Evolutionary conservation across 2,888 invertebrate genomes (phyloP).

Genomic region (Apamea anceps): DNA sequence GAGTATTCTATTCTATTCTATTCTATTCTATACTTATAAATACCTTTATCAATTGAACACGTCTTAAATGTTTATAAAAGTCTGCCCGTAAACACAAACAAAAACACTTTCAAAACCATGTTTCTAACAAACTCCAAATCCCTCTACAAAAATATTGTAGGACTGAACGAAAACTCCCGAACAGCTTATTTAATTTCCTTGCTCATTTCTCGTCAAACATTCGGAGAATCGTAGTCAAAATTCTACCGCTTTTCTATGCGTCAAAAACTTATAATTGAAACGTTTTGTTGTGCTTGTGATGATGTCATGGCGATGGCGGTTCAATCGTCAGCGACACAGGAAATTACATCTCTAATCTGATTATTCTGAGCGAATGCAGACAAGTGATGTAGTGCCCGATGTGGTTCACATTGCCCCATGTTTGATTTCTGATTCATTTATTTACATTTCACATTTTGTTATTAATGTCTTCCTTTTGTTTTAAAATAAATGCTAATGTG

Average conservation of each 20-base stretch:
- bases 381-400: slow-evolving; percentile 73
- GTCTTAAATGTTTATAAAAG: neutral
- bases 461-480: slow-evolving; percentile 61
- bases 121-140: slow-evolving; percentile 23
- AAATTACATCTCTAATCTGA: slow-evolving; percentile 87
- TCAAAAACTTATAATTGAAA: slow-evolving; percentile 69
- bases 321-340: slow-evolving; percentile 79
- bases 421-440: slow-evolving; percentile 55
- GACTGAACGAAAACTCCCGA: slow-evolving; percentile 33
- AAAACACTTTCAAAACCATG: slow-evolving; percentile 8
- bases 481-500: slow-evolving; percentile 38
- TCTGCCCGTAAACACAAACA: slow-evolving; percentile 12
- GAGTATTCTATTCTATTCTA: too few relatives aligned
- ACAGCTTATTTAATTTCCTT: slow-evolving; percentile 50
- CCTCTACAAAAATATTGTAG: slow-evolving; percentile 10
- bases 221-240: slow-evolving; percentile 18
- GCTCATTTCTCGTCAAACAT: slow-evolving; percentile 30
- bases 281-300: slow-evolving; percentile 63
- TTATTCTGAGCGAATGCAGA: slow-evolving; percentile 81
- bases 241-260: slow-evolving; percentile 20
- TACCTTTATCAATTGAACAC: neutral
- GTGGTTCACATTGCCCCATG: slow-evolving; percentile 44
- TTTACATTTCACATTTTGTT: slow-evolving; percentile 57
- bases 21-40: neutral
- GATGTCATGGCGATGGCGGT: slow-evolving; percentile 69